Evolutionary conservation across 2,113 vertebrate species (phyloP), one percentile per base, ranked within the genome.

Genomic region (Hippopotamus amphibius): DNA sequence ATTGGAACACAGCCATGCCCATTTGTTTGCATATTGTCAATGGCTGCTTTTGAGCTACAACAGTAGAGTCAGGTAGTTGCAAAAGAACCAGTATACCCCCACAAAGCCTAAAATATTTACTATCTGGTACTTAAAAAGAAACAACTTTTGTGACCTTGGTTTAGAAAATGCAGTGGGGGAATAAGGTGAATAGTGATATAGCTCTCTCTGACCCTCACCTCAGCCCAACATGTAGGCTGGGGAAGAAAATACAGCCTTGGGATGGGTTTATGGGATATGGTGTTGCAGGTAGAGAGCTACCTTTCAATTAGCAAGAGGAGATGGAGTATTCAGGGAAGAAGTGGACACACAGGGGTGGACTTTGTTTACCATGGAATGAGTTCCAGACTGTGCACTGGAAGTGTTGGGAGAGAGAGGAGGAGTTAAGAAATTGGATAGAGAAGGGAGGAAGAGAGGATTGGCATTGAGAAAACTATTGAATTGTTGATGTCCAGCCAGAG

Each of bases 81-180:
- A 66, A 74, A 41, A 86, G 41, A 90, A 22, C n/a, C 46, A 55
- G 13, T 65, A 65, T 79, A 33, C 48, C 37, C 76, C 63, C 59
- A 91, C 69, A 88, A 76, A 22, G 28, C 33, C 43, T 88, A 80
- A 76, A 91, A 69, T 93, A 63, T 79, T 91, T 82, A 48, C 50
- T 91, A 41, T 72, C 13, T 33, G 43, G 65, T 88, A 24, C 10
- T 48, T 93, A 65, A 63, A 93, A 88, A 72, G 46, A 74, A 88
- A 37, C 37, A 90, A n/a, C 11, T 55, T 80, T 55, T 1, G 19
- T 28, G 13, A 48, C 12, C 1, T 15, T 88, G 16, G 22, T 79
- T 87, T 92, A 26, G 46, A 69, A 95, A 90, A 77, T 69, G 53
- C 50, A 41, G 8, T 41, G 50, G 24, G 16, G 5, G 66, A 63